Evolutionary conservation across 2,888 invertebrate genomes (phyloP), one percentile per base, ranked within the genome.

Genomic region (Phortica okadai): DNA sequence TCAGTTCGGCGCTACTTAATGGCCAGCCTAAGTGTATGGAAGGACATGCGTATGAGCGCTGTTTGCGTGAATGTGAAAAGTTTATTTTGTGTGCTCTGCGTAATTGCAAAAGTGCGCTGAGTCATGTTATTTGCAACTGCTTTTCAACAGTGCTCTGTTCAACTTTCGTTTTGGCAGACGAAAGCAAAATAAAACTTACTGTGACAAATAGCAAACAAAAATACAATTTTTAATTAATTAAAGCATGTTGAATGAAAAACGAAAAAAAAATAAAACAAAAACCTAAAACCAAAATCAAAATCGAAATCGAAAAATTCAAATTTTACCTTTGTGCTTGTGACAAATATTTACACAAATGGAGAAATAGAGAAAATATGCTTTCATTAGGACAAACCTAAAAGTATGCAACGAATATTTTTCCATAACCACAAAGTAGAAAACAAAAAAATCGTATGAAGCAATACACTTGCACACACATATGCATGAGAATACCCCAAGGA

Each of bases 221-320:
- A 50, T 50, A 8, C 50, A 50, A 14, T 50, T 50, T 33, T 84
- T 82, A 82, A 78, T 83, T 85, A 85, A 85, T 86, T 86, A 85
- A 85, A 85, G 80, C 85, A 33, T 33, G 33, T 83, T 76, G 82
- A 74, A 33, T 14, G 66, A 16, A 66, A 66, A 25, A 4, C 6
- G 8, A 14, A 33, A 66, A 33, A 4, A 16, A 62, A 62, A 33
- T 5, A 33, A 33, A 5, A 33, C 33, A 33, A 33, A 33, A 33
- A 33, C 4, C 33, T 2, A 33, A 33, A 33, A 33, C 33, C 33
- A 5, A 33, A 33, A 33, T 4, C 33, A 33, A 33, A 33, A 33
- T 5, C 33, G 50, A 33, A 33, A 33, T 5, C 33, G 50, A 16
- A 62, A 62, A 62, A 21, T 21, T 44, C 50, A 11, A 67, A 41